Conservation (phyloP, 2,113 vertebrate genomes). For the Cyprinodon tularosa region DNA sequence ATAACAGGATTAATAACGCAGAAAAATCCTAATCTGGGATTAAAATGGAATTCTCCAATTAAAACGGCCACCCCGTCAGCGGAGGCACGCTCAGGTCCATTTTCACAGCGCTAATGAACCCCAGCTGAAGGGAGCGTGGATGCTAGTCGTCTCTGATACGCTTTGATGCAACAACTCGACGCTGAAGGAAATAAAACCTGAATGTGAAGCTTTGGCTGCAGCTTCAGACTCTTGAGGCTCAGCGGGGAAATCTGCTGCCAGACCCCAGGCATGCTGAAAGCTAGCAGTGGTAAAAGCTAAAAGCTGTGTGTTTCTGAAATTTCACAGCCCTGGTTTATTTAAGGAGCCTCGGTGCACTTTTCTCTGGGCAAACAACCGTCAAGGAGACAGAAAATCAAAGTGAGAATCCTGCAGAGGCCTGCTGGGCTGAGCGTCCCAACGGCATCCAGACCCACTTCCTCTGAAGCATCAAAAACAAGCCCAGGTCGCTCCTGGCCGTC, state of each 20-base stretch:
- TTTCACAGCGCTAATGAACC: slow-evolving; percentile 56
- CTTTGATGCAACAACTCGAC: slow-evolving; percentile 37
- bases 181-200: slow-evolving; percentile 44
- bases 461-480: slow-evolving; percentile 48
- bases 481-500: slow-evolving; percentile 24
- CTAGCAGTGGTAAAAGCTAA: neutral
- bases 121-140: slow-evolving; percentile 51
- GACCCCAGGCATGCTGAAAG: neutral
- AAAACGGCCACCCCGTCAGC: slow-evolving; percentile 87
- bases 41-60: slow-evolving; percentile 94
- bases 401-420: slow-evolving; percentile 22
- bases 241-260: slow-evolving; percentile 10
- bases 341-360: slow-evolving; percentile 14
- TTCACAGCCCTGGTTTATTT: slow-evolving; percentile 20
- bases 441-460: slow-evolving; percentile 42
- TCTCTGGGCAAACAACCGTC: slow-evolving; percentile 38
- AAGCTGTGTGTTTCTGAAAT: slow-evolving; percentile 21
- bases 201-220: slow-evolving; percentile 25
- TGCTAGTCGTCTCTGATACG: slow-evolving; percentile 33
- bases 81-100: slow-evolving; percentile 37
- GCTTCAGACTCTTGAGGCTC: neutral
- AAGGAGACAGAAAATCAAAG: slow-evolving; percentile 43
- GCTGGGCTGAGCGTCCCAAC: slow-evolving; percentile 35
- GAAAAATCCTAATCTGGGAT: slow-evolving; percentile 92
- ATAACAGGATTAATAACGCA: slow-evolving; percentile 98